Evolutionary conservation across 2,888 invertebrate genomes (phyloP).

Genomic region (Dryocosmus kuriphilus): DNA sequence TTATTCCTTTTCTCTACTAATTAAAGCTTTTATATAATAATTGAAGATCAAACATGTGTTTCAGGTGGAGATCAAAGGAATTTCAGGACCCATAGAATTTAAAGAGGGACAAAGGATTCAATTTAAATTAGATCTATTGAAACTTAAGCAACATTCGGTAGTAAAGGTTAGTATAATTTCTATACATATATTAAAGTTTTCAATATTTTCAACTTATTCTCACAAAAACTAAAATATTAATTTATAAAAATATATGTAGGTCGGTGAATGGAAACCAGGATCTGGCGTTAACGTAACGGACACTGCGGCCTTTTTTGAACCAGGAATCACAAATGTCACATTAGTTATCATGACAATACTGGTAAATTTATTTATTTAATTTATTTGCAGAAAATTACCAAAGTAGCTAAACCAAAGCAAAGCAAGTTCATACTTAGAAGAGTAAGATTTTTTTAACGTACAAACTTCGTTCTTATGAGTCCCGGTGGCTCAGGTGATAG

Average conservation of each 20-base stretch:
- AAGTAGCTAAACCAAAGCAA: too few relatives aligned
- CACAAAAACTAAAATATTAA: not conserved
- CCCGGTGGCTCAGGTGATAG: too few relatives aligned
- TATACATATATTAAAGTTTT: not conserved
- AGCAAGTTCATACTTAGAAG: too few relatives aligned
- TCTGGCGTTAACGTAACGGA: conserved; percentile 85
- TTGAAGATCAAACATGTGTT: not conserved
- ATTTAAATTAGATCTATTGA: conserved; percentile 87
- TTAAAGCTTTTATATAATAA: not conserved
- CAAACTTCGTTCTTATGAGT: too few relatives aligned
- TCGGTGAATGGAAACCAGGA: conserved; percentile 87
- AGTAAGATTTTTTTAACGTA: too few relatives aligned
- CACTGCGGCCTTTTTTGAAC: conserved; percentile 85
- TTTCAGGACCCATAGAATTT: conserved; percentile 89
- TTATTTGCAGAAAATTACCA: too few relatives aligned
- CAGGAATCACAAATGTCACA: conserved; percentile 86
- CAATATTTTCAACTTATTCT: not conserved
- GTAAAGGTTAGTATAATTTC: conserved; percentile 79
- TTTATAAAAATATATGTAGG: conserved; percentile 67
- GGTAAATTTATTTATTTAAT: conserved; percentile 78
- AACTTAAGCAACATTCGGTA: conserved; percentile 85
- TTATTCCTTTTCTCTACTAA: too few relatives aligned
- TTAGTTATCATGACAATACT: conserved; percentile 88
- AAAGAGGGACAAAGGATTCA: conserved; percentile 87
- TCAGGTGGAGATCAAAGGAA: conserved; percentile 88